A percentile compares a stretch with the other conserved stretches of the same genome.
phyloP scores from a whole-genome alignment of 2,888 invertebrate species.

The Camponotus fellah region DNA sequence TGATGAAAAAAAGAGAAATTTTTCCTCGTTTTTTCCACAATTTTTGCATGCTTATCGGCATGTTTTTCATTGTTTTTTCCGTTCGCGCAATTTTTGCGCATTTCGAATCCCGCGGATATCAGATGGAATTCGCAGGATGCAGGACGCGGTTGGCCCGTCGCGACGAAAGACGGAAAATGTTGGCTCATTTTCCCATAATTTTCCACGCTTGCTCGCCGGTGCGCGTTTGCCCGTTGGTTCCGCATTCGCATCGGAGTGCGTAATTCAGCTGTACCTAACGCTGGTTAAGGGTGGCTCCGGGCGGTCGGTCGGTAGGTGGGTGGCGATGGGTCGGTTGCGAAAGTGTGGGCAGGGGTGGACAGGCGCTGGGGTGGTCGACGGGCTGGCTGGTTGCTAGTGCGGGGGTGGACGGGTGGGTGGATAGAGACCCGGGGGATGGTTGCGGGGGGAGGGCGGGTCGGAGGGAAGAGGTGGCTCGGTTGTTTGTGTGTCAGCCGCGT shows the following conservation, averaged over 20 bases:
- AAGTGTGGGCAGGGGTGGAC: constrained; percentile 65
- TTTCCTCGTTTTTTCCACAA: constrained; percentile 25
- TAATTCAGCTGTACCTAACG: constrained; percentile 82
- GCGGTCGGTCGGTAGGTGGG: constrained; percentile 68
- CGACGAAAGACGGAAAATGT: constrained; percentile 56
- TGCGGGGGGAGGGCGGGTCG: constrained; percentile 54
- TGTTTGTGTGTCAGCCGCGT: constrained; percentile 86
- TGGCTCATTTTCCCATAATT: constrained; percentile 71
- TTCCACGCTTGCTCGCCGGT: constrained; percentile 55
- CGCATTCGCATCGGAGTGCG: constrained; percentile 76
- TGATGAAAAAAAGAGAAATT: neutral
- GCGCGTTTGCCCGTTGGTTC: constrained; percentile 54
- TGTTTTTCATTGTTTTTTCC: constrained; percentile 2
- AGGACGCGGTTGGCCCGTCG: constrained; percentile 12
- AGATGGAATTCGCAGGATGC: constrained; percentile 19
- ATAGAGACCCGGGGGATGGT: constrained; percentile 65
- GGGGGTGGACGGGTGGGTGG: constrained; percentile 74
- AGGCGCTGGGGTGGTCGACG: constrained; percentile 66
- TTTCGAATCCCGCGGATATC: constrained; percentile 22
- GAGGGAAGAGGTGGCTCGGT: constrained; percentile 78
- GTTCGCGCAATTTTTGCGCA: neutral
- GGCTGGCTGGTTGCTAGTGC: constrained; percentile 72
- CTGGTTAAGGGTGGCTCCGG: constrained; percentile 75
- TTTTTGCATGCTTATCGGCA: constrained; percentile 21
- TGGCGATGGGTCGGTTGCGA: constrained; percentile 67